Evolutionary conservation across 2,888 invertebrate species (phyloP), one percentile per base, ranked within the genome.

Genomic region (Agrotis puta): DNA sequence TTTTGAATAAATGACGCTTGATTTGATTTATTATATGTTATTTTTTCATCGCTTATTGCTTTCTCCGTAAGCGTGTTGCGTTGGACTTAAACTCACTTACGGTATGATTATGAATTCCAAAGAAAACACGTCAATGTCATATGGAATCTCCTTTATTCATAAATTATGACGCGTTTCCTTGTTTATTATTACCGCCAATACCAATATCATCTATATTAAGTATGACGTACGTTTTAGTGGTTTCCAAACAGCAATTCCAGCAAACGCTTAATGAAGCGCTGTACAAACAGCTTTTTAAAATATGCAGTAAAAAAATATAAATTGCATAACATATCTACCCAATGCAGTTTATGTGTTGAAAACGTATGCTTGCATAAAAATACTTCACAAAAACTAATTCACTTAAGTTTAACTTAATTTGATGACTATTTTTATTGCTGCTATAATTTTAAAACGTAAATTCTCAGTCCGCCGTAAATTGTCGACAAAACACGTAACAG

Each of bases 401-500:
- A 24, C 20, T 62, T 58, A 18, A 33, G 22, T 54, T 33, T 64
- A 14, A 70, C 56, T 62, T 57, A 57, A 43, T 64, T 56, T 76
- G 43, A 64, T 39, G 18, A 51, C 18, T 9, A 18, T 33, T 48
- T 62, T 73, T 72, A 64, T 62, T 71, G 47, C 57, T 7, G 39
- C 14, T n/a, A 51, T 18, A 48, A n/a, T 66, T 66, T 70, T 47
- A 27, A 33, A 58, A 62, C 61, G 62, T 62, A 14, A 39, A 24
- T 63, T 59, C 48, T 54, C 50, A 57, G 50, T 67, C 66, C 65
- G 47, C 9, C 45, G 54, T 61, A 70, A 71, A 64, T 56, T 24
- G 66, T 50, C 64, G 56, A 51, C 63, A 50, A 62, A 72, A 67
- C 54, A 79, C 69, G 74, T 74, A 82, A 82, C 70, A 56, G 71